phyloP scores from a whole-genome alignment of 2,888 invertebrate species.

The Exocentrus adspersus region DNA sequence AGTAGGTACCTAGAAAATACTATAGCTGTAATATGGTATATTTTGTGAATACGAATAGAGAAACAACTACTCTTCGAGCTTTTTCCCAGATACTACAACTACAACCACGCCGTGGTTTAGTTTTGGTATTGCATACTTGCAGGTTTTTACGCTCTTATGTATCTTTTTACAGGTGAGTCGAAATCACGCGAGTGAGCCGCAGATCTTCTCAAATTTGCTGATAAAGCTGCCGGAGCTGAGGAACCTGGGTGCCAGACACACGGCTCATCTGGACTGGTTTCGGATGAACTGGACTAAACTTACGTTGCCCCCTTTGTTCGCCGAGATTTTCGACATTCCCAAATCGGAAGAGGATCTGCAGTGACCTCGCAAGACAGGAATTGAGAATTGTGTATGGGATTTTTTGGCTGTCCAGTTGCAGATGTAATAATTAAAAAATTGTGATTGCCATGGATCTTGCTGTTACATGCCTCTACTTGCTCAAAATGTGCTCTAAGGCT shows the following conservation, averaged over 20 bases:
- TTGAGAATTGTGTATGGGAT: slow-evolving; percentile 30
- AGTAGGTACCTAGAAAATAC: slow-evolving; percentile 14
- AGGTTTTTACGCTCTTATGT: too few species aligned
- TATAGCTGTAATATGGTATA: too few species aligned
- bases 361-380: slow-evolving; percentile 50
- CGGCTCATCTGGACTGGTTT: slow-evolving; percentile 89
- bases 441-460: slow-evolving; percentile 49
- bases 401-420: slow-evolving; percentile 40
- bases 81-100: too few species aligned
- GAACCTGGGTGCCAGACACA: slow-evolving; percentile 83
- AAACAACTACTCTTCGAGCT: too few species aligned
- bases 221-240: slow-evolving; percentile 79
- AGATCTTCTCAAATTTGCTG: slow-evolving; percentile 68
- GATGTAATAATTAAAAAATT: slow-evolving; percentile 33
- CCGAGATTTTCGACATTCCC: slow-evolving; percentile 97
- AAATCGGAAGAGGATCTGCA: slow-evolving; percentile 78
- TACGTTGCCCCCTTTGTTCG: slow-evolving; percentile 90
- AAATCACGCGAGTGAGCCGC: slow-evolving; percentile 70
- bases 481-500: slow-evolving; percentile 53
- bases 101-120: too few species aligned
- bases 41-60: too few species aligned
- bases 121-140: too few species aligned
- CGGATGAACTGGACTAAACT: slow-evolving; percentile 87
- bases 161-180: slow-evolving; percentile 64
- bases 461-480: slow-evolving; percentile 55